Evolutionary conservation across 2,888 invertebrate species (phyloP).

Genomic region (Callimorpha dominula): DNA sequence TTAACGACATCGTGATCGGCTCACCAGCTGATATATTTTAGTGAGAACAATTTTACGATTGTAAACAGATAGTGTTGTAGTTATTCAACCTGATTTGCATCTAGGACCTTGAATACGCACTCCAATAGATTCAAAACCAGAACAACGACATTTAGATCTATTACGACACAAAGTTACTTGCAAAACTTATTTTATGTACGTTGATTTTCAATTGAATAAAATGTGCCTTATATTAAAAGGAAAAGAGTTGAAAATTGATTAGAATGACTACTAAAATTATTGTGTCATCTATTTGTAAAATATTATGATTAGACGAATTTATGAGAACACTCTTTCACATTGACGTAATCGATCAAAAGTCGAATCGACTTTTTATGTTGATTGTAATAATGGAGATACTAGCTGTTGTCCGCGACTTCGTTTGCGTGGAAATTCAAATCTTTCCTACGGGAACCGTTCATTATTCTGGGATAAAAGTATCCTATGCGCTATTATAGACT

Average conservation of each 20-base stretch:
- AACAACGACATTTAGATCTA: constrained; percentile 63
- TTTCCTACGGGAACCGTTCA: too few relatives aligned
- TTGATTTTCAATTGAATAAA: constrained; percentile 20
- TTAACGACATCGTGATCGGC: neutral
- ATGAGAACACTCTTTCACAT: constrained; percentile 34
- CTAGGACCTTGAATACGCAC: constrained; percentile 64
- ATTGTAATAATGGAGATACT: constrained; percentile 36
- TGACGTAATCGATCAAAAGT: constrained; percentile 37
- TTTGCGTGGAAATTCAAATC: too few relatives aligned
- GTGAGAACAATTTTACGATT: constrained; percentile 38
- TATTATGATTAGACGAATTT: constrained; percentile 42
- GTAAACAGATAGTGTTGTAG: constrained; percentile 49
- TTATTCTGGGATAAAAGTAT: too few relatives aligned
- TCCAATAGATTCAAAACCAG: constrained; percentile 66
- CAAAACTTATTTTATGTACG: constrained; percentile 25
- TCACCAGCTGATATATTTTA: constrained; percentile 16
- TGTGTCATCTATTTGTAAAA: constrained; percentile 34
- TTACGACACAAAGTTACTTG: constrained; percentile 61
- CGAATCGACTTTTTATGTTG: constrained; percentile 29
- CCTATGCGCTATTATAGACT: too few relatives aligned
- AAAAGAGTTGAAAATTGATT: constrained; percentile 37
- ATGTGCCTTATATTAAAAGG: constrained; percentile 27
- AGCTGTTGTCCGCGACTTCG: too few relatives aligned
- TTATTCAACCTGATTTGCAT: constrained; percentile 61
- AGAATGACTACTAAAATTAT: constrained; percentile 22